Conservation (phyloP, 2,797 vertebrate genomes). For the Falco biarmicus region DNA sequence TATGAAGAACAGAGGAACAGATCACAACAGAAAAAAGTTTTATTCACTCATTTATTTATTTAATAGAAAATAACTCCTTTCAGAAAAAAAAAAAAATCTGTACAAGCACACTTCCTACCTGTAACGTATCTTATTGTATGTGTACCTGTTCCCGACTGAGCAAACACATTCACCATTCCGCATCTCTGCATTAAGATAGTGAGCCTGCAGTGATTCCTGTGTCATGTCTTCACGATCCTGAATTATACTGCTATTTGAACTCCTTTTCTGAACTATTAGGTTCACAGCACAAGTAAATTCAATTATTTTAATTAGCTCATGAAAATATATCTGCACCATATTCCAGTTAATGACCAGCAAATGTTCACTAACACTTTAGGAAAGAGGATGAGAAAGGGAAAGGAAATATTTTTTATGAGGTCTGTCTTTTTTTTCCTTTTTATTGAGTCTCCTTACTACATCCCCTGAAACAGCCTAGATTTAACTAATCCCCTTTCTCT, state of each 20-base stretch:
- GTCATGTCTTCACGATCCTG: not conserved
- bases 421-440: not conserved
- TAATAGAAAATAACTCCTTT: not conserved
- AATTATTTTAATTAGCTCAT: not conserved
- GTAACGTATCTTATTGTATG: not conserved
- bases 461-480: not conserved
- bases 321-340: not conserved
- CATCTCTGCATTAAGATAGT: not conserved
- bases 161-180: not conserved
- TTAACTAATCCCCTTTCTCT: not conserved
- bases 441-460: not conserved
- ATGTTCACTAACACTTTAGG: not conserved
- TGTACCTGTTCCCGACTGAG: not conserved
- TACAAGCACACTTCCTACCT: not conserved
- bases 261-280: not conserved
- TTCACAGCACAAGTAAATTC: not conserved
- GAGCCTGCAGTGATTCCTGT: not conserved
- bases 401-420: not conserved
- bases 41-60: not conserved
- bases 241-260: not conserved
- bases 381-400: not conserved
- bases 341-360: not conserved
- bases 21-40: not conserved
- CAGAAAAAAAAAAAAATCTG: not conserved
- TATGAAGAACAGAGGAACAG: not conserved